Conservation (phyloP, 2,113 vertebrate genomes). For the Sisor rabdophorus region DNA sequence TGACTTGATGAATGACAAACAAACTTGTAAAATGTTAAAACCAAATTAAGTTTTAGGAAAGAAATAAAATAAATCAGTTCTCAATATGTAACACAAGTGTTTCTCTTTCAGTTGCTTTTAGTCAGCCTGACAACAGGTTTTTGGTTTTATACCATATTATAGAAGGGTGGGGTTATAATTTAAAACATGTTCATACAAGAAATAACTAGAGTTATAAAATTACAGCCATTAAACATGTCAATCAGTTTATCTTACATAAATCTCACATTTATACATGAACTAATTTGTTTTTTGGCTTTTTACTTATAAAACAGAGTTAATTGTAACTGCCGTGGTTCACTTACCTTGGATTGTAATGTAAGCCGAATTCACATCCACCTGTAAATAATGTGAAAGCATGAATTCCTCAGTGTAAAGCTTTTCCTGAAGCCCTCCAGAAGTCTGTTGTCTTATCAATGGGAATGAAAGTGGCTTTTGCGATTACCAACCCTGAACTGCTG, state of each 20-base stretch:
- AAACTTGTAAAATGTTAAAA: slow-evolving; percentile 22
- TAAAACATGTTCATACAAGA: slow-evolving; percentile 8
- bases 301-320: background rate
- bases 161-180: slow-evolving; percentile 20
- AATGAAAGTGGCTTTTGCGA: slow-evolving; percentile 60
- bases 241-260: background rate
- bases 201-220: slow-evolving; percentile 1
- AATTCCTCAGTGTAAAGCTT: slow-evolving; percentile 8
- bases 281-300: slow-evolving; percentile 1
- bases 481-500: slow-evolving; percentile 36
- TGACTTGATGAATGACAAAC: slow-evolving; percentile 23
- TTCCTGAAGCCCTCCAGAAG: slow-evolving; percentile 39
- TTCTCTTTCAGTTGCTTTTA: background rate
- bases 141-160: slow-evolving; percentile 14
- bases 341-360: slow-evolving; percentile 17
- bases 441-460: slow-evolving; percentile 51
- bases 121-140: slow-evolving; percentile 1
- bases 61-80: slow-evolving; percentile 10
- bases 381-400: background rate
- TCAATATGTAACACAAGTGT: slow-evolving; percentile 1
- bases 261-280: background rate
- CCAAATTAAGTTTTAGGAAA: background rate
- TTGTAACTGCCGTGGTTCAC: background rate
- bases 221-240: background rate
- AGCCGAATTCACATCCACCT: background rate